Evolutionary conservation across 1,140 invertebrate genomes (phyloP), one percentile per base, ranked within the genome.

Genomic region (Drosophila gunungcola): DNA sequence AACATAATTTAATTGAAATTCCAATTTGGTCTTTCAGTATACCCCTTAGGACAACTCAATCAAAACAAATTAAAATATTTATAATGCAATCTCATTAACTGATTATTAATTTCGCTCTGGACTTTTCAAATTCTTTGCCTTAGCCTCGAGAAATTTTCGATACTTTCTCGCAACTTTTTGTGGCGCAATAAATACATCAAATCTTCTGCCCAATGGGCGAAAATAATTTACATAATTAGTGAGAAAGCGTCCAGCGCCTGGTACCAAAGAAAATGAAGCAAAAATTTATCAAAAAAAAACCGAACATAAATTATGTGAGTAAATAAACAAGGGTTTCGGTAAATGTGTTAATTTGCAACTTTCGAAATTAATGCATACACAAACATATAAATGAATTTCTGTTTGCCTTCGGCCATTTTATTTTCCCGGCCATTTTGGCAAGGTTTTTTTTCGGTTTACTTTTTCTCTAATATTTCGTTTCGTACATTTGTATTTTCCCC

Each of bases 291-390:
- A 65, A 60, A 83, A 69, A 83, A 79, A 86, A 69, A 68, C 65
- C 57, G 58, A 57, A 45, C 65, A 82, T 73, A 67, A 86, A 73
- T 82, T 82, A 76, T 70, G 63, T 39, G 58, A 62, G 52, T 62
- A 79, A 79, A 79, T 79, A 82, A 79, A 73, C 63, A 83, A 64
- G 42, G 39, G 38, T 21, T 58, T 57, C 16, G 60, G 64, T 16
- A 80, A 89, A 88, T 67, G 83, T 88, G 83, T 89, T 89, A 88
- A 89, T 88, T 89, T 83, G 61, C 38, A 68, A 80, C 83, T 88
- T 88, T 88, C 83, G 82, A 88, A 88, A 69, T 82, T 76, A 76
- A 76, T 76, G 72, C 53, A 74, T 52, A 72, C 51, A 64, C 53
- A 67, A 46, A 56, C 41, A 63, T 49, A 56, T 45, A 63, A 63